Percentiles rank a stretch among this genome's conserved stretches.
Conservation (phyloP, 2,797 vertebrate species). For the Coranthus polyacanthus region DNA sequence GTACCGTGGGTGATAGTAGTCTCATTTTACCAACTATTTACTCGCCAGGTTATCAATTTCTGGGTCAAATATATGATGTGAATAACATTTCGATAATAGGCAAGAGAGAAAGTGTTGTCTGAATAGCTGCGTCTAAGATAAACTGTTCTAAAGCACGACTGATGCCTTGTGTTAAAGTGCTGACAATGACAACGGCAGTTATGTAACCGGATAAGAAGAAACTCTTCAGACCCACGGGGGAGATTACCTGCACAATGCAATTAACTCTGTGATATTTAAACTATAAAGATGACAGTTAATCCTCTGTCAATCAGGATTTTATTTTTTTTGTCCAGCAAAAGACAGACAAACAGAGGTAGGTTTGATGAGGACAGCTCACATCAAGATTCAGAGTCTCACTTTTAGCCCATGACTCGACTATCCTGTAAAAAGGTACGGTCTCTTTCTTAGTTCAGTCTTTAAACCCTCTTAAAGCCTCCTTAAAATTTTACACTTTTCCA, state of each 20-base stretch:
- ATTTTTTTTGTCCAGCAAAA: background rate
- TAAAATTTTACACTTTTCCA: no score
- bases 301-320: background rate
- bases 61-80: no score
- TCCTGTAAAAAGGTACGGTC: no score
- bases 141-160: no score
- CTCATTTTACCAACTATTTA: constrained; percentile 27
- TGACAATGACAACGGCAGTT: background rate
- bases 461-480: no score
- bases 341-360: background rate
- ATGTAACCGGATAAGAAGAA: constrained; percentile 3
- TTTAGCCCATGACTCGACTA: no score
- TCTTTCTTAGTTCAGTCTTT: no score
- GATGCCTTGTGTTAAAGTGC: no score
- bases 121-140: no score
- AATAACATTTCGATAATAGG: no score
- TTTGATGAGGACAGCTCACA: background rate
- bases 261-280: background rate
- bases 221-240: background rate
- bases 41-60: background rate
- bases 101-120: no score
- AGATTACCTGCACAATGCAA: background rate
- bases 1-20: background rate
- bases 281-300: background rate
- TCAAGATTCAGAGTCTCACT: no score